Conservation (phyloP, 2,797 vertebrate species). For the Parauchenoglanis ngamensis region DNA sequence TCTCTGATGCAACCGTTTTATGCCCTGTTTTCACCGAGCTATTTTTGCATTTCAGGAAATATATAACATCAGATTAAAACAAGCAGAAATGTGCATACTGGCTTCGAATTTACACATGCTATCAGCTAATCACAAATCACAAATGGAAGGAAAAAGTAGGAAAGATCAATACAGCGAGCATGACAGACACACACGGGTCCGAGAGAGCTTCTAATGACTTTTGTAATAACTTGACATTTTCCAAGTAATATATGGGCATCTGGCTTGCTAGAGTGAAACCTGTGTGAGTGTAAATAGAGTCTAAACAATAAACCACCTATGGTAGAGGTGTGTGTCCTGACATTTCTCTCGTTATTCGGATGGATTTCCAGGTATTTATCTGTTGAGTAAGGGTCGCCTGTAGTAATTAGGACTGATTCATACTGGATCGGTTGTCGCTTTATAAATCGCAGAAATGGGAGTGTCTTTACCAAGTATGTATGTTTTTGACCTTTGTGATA, state of each 20-base stretch:
- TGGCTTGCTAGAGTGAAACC: background rate
- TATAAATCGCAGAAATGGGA: background rate
- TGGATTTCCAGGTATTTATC: background rate
- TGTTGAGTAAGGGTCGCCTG: background rate
- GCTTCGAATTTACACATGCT: background rate
- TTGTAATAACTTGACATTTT: slow-evolving; percentile 7
- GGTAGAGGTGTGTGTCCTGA: background rate
- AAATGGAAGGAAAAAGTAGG: background rate
- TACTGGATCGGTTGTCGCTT: background rate
- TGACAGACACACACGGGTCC: background rate
- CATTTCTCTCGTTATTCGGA: background rate
- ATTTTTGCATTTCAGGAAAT: background rate
- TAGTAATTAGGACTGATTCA: background rate
- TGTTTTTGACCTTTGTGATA: background rate
- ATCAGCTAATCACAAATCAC: background rate
- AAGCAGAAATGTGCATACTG: background rate
- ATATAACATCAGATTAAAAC: no score
- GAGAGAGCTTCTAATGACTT: slow-evolving; percentile 9
- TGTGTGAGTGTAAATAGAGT: background rate
- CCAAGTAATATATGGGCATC: slow-evolving; percentile 12
- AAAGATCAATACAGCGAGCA: background rate
- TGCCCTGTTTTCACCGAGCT: background rate
- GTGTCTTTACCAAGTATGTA: background rate
- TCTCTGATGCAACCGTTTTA: background rate
- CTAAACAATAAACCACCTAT: background rate